phyloP scores from a whole-genome alignment of 2,797 vertebrate genomes.

The Gadopsis bispinosus region DNA sequence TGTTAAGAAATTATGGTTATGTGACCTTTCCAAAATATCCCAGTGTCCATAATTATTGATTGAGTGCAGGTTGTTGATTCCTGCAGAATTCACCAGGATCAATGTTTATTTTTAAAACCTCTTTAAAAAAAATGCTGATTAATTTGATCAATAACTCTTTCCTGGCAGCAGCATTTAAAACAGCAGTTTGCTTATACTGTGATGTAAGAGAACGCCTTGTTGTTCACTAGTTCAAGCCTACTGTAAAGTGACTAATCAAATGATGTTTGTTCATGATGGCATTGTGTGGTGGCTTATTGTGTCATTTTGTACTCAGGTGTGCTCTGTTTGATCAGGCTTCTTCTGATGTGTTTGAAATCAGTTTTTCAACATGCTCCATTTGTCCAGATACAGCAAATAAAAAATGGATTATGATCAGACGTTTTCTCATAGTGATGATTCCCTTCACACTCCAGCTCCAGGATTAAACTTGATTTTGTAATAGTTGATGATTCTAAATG shows the following conservation, averaged over 20 bases:
- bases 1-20: constrained; percentile 16
- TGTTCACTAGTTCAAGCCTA: constrained; percentile 23
- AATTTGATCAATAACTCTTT: neutral
- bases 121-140: neutral
- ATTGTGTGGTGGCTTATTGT: constrained; percentile 23
- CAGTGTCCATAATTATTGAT: neutral
- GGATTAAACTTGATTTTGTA: constrained; percentile 53
- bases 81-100: constrained; percentile 2
- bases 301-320: constrained; percentile 48
- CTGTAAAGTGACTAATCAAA: constrained; percentile 40
- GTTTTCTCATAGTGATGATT: constrained; percentile 30
- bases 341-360: constrained; percentile 23
- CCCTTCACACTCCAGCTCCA: constrained; percentile 27
- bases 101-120: constrained; percentile 3
- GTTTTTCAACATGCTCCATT: constrained; percentile 5
- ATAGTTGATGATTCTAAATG: constrained; percentile 44
- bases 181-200: constrained; percentile 33
- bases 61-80: neutral
- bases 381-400: constrained; percentile 29
- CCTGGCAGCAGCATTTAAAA: constrained; percentile 16
- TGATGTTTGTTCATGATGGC: constrained; percentile 5
- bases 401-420: constrained; percentile 24
- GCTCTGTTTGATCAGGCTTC: constrained; percentile 20
- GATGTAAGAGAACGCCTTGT: constrained; percentile 17
- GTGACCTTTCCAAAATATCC: neutral